A percentile compares a stretch with the other conserved stretches of the same genome.
Conservation (phyloP, 2,113 vertebrate genomes). For the Hypanus sabinus region DNA sequence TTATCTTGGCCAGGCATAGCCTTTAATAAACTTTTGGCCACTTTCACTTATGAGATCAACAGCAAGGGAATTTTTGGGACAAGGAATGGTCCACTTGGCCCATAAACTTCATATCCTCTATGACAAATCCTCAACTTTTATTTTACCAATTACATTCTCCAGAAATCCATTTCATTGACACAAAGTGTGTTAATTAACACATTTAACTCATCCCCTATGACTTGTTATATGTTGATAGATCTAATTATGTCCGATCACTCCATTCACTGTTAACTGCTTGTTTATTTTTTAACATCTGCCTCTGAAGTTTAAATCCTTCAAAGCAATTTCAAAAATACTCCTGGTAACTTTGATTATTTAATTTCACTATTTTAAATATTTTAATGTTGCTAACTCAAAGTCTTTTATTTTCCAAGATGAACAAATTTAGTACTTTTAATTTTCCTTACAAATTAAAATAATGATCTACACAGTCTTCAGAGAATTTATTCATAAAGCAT, state of each 20-base stretch:
- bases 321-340: neutral
- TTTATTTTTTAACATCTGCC: neutral
- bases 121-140: neutral
- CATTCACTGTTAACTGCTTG: neutral
- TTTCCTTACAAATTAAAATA: neutral
- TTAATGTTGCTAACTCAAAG: neutral
- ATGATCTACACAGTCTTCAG: neutral
- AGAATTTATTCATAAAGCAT: neutral
- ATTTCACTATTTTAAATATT: neutral
- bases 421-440: neutral
- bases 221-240: neutral
- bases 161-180: neutral
- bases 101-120: neutral
- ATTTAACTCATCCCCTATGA: neutral
- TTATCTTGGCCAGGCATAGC: neutral
- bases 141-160: neutral
- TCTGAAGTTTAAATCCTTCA: neutral
- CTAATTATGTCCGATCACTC: neutral
- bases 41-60: neutral
- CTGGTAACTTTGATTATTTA: neutral
- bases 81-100: neutral
- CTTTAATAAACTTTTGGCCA: conserved; percentile 14
- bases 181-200: neutral
- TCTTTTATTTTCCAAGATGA: neutral
- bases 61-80: neutral